Base-by-base conservation (phyloP, 2,113 vertebrate species). In the Melanerpes formicivorus region DNA sequence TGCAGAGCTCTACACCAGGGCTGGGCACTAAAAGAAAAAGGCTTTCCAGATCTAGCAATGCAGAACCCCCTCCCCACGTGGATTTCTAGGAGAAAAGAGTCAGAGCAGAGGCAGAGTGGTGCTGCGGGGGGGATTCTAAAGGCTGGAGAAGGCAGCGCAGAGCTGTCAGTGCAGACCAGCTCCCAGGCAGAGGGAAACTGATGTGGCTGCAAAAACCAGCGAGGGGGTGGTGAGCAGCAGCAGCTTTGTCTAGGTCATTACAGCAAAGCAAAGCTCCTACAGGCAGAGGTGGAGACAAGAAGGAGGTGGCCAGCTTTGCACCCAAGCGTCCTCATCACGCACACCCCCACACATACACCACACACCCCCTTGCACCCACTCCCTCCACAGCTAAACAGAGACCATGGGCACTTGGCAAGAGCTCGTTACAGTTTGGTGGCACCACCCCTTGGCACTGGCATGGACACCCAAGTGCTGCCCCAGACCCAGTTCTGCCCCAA, bases 1-100 rank as follows among this genome's bases (percentile, higher is more conserved):
- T 85, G 87, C 80, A 79, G 92, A 3, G 52, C 76, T 74, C 46
- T 87, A 44, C 90, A 88, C 37, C 89, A 84, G 46, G 58, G 54
- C 1, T 60, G 90, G 87, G 91, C 90, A 95, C 73, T 75, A 56
- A 90, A 90, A 94, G 10, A 40, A 77, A 56, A 90, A 90, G 94
- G 87, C 93, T 46, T 84, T 90, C 76, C 52, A 62, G 96, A 58
- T 10, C 16, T 6, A 82, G 83, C 72, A 27, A 30, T 74, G 50
- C 88, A 82, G 64, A 89, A 74, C 81, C 93, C 96, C 96, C 96
- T 95, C 93, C 93, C 95, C 94, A 55, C 10, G 1, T 3, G 69
- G 78, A 58, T 72, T 83, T 80, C 74, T 56, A 70, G 72, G 81
- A 52, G 27, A 42, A 27, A 72, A 74, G 44, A 12, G 88, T 87